phyloP scores from a whole-genome alignment of 2,888 invertebrate species.

The Nipponacmea schrenckii region DNA sequence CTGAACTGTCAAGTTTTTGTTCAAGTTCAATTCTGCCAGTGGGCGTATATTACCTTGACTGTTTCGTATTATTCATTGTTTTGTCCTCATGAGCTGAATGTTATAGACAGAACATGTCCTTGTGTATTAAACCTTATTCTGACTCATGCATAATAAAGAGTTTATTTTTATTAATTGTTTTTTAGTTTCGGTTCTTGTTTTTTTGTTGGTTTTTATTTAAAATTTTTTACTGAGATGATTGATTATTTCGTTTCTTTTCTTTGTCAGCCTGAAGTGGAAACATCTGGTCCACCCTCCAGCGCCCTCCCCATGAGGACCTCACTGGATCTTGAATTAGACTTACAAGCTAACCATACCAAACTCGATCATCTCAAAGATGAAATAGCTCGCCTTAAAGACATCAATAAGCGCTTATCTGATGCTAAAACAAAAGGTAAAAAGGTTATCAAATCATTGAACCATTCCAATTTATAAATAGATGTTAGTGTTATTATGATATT shows the following conservation, averaged over 20 bases:
- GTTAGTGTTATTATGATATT: too few relatives aligned
- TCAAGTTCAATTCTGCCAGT: too few relatives aligned
- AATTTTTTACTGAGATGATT: not conserved
- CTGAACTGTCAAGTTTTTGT: too few relatives aligned
- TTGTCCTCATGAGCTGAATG: too few relatives aligned
- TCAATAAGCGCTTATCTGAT: conserved; percentile 82
- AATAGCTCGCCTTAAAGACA: conserved; percentile 81
- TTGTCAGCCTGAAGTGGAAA: conserved; percentile 31
- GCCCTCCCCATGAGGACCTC: conserved; percentile 75
- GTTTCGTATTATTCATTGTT: too few relatives aligned
- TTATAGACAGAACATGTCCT: too few relatives aligned
- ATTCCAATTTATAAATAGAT: too few relatives aligned
- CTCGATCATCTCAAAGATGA: conserved; percentile 86
- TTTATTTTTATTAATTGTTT: too few relatives aligned
- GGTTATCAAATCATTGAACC: too few relatives aligned
- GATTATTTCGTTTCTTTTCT: not conserved
- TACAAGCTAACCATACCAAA: conserved; percentile 89
- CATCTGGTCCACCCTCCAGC: conserved; percentile 23
- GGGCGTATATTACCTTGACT: too few relatives aligned
- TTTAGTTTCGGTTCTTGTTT: not conserved
- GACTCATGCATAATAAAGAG: too few relatives aligned
- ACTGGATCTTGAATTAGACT: conserved; percentile 89
- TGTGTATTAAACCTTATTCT: too few relatives aligned
- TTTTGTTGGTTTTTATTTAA: not conserved
- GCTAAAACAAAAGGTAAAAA: conserved; percentile 74